These are phyloP conservation scores for Amazona vittata DNA, from an alignment of 2,113 vertebrate genomes.

Conservation along the genomic window DNA sequence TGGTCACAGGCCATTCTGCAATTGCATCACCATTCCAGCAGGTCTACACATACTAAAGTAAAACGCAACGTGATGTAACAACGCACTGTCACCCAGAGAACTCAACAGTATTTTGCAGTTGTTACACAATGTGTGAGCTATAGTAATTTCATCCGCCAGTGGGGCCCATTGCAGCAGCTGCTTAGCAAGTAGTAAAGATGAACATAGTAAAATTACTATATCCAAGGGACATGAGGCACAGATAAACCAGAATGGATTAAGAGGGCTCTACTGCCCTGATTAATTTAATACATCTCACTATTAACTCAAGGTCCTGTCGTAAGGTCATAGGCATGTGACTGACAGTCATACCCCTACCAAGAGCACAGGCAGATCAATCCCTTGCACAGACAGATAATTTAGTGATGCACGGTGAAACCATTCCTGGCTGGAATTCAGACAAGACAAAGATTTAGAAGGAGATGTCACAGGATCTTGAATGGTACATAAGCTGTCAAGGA, in stretches of 20 bases:
- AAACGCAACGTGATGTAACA: accelerated
- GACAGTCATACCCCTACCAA: not conserved
- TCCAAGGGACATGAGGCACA: not conserved
- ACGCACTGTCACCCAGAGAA: not conserved
- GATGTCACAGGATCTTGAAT: not conserved
- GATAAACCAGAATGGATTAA: not conserved
- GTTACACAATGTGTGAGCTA: not conserved
- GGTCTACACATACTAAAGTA: not conserved
- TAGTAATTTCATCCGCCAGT: accelerated
- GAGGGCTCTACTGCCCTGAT: not conserved
- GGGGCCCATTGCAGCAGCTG: not conserved
- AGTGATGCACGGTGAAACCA: not conserved
- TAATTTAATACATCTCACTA: not conserved
- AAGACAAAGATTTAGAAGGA: not conserved
- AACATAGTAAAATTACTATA: not conserved
- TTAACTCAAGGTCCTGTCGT: not conserved
- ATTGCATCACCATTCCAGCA: not conserved
- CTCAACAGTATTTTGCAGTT: not conserved
- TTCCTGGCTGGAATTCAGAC: not conserved
- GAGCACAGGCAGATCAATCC: not conserved
- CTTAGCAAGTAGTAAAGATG: not conserved
- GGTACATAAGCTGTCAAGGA: not conserved
- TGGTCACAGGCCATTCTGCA: accelerated
- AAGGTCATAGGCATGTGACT: not conserved
- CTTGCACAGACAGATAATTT: not conserved